Base-by-base conservation (phyloP, 2,888 invertebrate species). In the Laothoe populi region DNA sequence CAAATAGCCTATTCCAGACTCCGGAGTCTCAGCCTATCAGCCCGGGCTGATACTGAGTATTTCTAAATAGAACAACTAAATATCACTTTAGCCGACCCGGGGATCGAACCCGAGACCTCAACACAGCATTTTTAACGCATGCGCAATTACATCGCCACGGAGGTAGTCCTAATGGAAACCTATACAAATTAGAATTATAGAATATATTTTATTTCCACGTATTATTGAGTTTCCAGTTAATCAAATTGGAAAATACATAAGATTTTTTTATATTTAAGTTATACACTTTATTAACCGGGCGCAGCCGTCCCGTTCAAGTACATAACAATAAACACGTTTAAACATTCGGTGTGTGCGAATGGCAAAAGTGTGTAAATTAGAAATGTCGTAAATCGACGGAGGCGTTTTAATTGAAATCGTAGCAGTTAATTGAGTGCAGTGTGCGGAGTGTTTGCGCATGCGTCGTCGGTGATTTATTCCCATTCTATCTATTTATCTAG, bases 321-420 rank as follows among this genome's bases (percentile, higher is more conserved):
- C 42, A 48, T 38, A 4, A 13, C 11, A 24, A 23, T 24, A 60
- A 48, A 60, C 38, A 60, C 60, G 16, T 26, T 40, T 23, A 49
- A 73, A 74, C 72, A 71, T 69, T 63, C 68, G 64, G 65, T 66
- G 69, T 72, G 73, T 76, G 72, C 71, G 71, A 71, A 73, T 67
- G 72, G 76, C 76, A 82, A 84, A 84, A 83, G 81, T 80, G 80
- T 80, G 82, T 86, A 89, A 87, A 89, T 89, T 88, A 88, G 88
- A 86, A 84, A 81, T 77, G 74, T 76, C 76, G 80, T 91, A 89
- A 90, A 90, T 89, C 79, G 73, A 73, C 62, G 74, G 79, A 86
- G 90, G 86, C 86, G 88, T 86, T 91, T 90, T 91, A 91, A 92
- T 92, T 92, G 90, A 91, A 91, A 90, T 87, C 84, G 83, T 79